A percentile compares a stretch with the other conserved stretches of the same genome.
Conservation (phyloP, 2,113 vertebrate species). For the Phodopus roborovskii region DNA sequence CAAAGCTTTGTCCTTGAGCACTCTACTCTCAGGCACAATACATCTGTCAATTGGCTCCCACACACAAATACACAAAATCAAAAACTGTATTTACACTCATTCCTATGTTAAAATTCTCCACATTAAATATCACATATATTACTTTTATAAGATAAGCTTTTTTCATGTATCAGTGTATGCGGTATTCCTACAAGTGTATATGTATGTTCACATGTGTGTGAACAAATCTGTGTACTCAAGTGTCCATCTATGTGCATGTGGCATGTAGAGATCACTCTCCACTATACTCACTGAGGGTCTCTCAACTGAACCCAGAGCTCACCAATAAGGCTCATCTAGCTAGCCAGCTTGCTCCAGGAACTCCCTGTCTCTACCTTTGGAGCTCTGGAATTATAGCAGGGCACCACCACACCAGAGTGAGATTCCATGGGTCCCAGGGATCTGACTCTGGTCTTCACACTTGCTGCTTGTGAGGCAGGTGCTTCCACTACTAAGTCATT, state of each 20-base stretch:
- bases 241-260: neutral
- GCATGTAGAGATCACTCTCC: neutral
- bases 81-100: neutral
- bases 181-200: neutral
- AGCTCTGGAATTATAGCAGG: neutral
- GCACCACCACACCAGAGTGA: neutral
- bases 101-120: constrained; percentile 34
- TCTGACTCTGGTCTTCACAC: neutral
- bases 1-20: neutral
- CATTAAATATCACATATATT: constrained; percentile 50
- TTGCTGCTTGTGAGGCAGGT: neutral
- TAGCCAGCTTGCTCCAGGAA: neutral
- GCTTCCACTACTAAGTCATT: neutral
- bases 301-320: neutral
- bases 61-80: neutral
- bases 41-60: neutral
- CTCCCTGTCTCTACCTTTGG: neutral
- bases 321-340: neutral
- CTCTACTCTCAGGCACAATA: neutral
- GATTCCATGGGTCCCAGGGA: neutral
- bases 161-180: neutral
- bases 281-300: neutral
- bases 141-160: constrained; percentile 23
- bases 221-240: neutral
- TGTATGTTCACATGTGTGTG: neutral